Evolutionary conservation across 1,140 invertebrate species (phyloP).

Genomic region (Drosophila grimshawi): DNA sequence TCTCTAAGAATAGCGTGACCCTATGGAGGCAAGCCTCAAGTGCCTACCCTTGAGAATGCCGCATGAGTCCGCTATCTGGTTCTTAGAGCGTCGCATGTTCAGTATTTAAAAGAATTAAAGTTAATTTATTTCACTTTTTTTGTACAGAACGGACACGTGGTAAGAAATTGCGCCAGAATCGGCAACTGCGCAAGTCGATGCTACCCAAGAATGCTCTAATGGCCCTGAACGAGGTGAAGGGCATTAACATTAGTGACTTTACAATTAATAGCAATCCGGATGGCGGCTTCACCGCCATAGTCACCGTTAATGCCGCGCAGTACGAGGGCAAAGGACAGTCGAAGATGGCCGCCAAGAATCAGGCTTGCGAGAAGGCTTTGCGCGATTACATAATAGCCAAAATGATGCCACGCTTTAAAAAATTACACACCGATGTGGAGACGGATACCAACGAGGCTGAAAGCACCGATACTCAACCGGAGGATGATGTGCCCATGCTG

Average conservation of each 20-base stretch:
- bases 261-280: constrained; percentile 69
- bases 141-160: constrained; percentile 81
- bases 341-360: constrained; percentile 86
- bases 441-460: constrained; percentile 57
- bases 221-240: constrained; percentile 93
- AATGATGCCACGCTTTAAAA: constrained; percentile 85
- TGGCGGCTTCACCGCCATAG: constrained; percentile 78
- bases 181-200: constrained; percentile 88
- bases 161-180: constrained; percentile 89
- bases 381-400: constrained; percentile 89
- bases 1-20: too few relatives aligned
- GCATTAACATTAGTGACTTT: constrained; percentile 80
- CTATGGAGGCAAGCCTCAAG: too few relatives aligned
- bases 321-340: constrained; percentile 84
- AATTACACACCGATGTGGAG: constrained; percentile 1
- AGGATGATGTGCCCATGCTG: constrained; percentile 89
- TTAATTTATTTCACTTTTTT: constrained; percentile 1
- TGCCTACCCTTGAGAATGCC: too few relatives aligned
- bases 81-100: too few relatives aligned
- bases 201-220: constrained; percentile 94
- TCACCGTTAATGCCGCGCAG: constrained; percentile 74
- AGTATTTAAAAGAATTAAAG: background rate
- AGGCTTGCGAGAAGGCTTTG: constrained; percentile 90
- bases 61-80: too few relatives aligned
- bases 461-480: constrained; percentile 62